Evolutionary conservation across 2,113 vertebrate species (phyloP).

Genomic region (Polyodon spathula): DNA sequence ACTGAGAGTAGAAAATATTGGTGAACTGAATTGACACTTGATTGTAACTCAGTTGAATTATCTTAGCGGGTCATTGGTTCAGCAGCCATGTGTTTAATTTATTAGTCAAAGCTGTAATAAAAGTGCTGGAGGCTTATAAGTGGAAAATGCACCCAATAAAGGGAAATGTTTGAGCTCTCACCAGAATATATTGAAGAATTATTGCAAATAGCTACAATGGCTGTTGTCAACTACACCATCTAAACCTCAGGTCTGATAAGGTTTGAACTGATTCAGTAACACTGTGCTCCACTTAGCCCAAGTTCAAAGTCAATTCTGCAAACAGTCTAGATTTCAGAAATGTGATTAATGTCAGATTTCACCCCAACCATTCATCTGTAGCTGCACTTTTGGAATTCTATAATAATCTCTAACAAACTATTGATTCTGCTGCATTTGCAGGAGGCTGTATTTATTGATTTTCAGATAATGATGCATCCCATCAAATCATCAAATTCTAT

Average conservation of each 20-base stretch:
- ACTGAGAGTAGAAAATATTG: too few species aligned
- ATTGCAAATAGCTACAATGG: too few species aligned
- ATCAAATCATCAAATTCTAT: conserved; percentile 24
- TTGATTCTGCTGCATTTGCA: conserved; percentile 38
- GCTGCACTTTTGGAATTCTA: conserved; percentile 15
- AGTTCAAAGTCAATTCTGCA: background rate
- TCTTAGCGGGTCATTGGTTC: too few species aligned
- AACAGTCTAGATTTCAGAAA: background rate
- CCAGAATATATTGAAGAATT: too few species aligned
- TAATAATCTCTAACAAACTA: conserved; percentile 39
- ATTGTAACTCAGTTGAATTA: too few species aligned
- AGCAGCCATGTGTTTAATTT: too few species aligned
- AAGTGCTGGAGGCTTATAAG: too few species aligned
- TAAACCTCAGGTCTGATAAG: background rate
- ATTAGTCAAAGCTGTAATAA: too few species aligned
- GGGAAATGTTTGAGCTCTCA: too few species aligned
- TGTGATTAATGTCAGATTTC: conserved; percentile 3
- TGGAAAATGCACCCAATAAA: too few species aligned
- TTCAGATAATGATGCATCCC: conserved; percentile 32
- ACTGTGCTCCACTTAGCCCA: background rate
- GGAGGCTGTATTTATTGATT: conserved; percentile 31
- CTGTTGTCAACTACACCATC: background rate
- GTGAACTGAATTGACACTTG: too few species aligned
- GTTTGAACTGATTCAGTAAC: background rate
- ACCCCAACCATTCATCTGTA: background rate